Evolutionary conservation across 2,888 invertebrate genomes (phyloP).

Genomic region (Caenorhabditis sp.): DNA sequence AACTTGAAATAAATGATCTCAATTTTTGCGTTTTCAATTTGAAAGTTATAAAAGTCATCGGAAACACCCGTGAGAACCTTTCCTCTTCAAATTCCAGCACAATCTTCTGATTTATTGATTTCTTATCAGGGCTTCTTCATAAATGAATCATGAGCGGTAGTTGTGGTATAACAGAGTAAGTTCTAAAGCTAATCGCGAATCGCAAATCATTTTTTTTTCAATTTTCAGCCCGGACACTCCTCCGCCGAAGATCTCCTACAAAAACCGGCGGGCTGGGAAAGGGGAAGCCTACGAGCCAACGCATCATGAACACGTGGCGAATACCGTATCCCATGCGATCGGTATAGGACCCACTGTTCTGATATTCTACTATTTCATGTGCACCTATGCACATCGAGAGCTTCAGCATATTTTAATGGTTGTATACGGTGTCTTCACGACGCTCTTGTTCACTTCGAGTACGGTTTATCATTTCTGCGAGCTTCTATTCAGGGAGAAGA

Average conservation of each 20-base stretch:
- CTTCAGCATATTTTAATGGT: constrained; percentile 76
- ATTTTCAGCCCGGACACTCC: constrained; percentile 63
- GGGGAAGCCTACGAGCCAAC: constrained; percentile 81
- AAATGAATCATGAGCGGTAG: constrained; percentile 68
- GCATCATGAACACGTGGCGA: constrained; percentile 78
- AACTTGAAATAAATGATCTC: not conserved
- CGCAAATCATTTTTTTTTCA: too few relatives aligned
- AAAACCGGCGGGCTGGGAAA: constrained; percentile 75
- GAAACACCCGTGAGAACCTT: not conserved
- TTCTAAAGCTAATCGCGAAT: not conserved
- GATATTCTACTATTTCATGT: constrained; percentile 70
- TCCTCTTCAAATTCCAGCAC: not conserved
- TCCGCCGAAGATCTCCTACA: constrained; percentile 66
- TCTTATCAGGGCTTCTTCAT: not conserved
- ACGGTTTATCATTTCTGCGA: constrained; percentile 81
- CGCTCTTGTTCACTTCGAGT: constrained; percentile 77
- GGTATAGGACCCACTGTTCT: constrained; percentile 76
- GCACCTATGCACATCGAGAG: constrained; percentile 71
- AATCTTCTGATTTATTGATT: too few relatives aligned
- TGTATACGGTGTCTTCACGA: constrained; percentile 79
- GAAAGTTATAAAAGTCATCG: not conserved
- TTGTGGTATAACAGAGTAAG: constrained; percentile 72
- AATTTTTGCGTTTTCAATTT: not conserved
- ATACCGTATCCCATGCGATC: constrained; percentile 78
- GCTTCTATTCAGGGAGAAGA: constrained; percentile 73